phyloP scores from a whole-genome alignment of 2,797 vertebrate species.

The Spinibarbus caldwelli region DNA sequence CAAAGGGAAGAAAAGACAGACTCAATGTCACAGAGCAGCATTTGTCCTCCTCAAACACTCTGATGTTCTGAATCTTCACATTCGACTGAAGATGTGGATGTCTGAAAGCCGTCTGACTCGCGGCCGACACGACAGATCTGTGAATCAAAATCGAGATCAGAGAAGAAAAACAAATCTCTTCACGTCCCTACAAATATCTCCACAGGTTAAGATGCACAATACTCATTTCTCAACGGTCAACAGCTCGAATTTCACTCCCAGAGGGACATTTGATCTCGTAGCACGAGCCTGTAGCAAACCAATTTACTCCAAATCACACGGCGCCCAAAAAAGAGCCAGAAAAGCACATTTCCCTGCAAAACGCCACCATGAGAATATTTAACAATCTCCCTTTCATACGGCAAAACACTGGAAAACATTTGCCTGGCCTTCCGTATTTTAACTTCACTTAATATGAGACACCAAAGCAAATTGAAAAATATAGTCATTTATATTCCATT shows the following conservation, averaged over 20 bases:
- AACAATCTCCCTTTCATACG: constrained; percentile 65
- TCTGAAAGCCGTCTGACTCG: no score
- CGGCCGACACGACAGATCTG: not conserved
- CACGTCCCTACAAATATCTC: not conserved
- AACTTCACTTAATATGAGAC: constrained; percentile 65
- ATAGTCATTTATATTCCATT: constrained; percentile 70
- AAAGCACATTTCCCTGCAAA: constrained; percentile 71
- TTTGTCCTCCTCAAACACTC: not conserved
- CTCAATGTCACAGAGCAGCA: not conserved
- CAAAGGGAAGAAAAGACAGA: not conserved
- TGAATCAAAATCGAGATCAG: not conserved
- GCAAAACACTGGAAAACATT: constrained; percentile 67
- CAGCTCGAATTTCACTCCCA: constrained; percentile 66
- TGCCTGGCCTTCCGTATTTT: constrained; percentile 63
- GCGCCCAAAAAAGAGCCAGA: constrained; percentile 69
- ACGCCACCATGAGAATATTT: constrained; percentile 73
- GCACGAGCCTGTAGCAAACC: constrained; percentile 66
- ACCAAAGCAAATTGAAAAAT: constrained; percentile 71
- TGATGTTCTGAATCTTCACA: not conserved
- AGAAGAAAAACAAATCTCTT: not conserved
- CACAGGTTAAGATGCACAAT: constrained; percentile 21
- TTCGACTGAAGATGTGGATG: not conserved
- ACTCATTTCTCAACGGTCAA: constrained; percentile 57
- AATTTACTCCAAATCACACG: constrained; percentile 72
- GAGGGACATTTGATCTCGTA: constrained; percentile 60